These are phyloP conservation scores for Xenopus tropicalis DNA, from an alignment of 2,113 vertebrate genomes.

Conservation along the genomic window UCB_Xtro_10.0 CM004449.2:102594001-102594500, in stretches of 20 bases:
- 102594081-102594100: constrained; percentile 61
- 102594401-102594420: not conserved
- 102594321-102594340: constrained; percentile 63
- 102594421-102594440: too few species aligned
- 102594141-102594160: constrained; percentile 69
- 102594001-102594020: constrained; percentile 71
- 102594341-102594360: constrained; percentile 74
- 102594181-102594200: constrained; percentile 59
- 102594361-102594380: constrained; percentile 72
- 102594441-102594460: too few species aligned
- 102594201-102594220: constrained; percentile 62
- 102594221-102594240: constrained; percentile 56
- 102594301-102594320: constrained; percentile 72
- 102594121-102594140: constrained; percentile 66
- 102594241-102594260: constrained; percentile 67
- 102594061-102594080: constrained; percentile 48
- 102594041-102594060: constrained; percentile 73
- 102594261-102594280: constrained; percentile 61
- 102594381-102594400: constrained; percentile 78
- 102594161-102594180: constrained; percentile 70
- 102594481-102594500: not conserved
- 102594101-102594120: constrained; percentile 73
- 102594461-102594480: not conserved
- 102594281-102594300: constrained; percentile 70
- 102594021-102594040: constrained; percentile 64